Conservation (phyloP, 1,140 invertebrate genomes). For the Capitella teleta region DNA sequence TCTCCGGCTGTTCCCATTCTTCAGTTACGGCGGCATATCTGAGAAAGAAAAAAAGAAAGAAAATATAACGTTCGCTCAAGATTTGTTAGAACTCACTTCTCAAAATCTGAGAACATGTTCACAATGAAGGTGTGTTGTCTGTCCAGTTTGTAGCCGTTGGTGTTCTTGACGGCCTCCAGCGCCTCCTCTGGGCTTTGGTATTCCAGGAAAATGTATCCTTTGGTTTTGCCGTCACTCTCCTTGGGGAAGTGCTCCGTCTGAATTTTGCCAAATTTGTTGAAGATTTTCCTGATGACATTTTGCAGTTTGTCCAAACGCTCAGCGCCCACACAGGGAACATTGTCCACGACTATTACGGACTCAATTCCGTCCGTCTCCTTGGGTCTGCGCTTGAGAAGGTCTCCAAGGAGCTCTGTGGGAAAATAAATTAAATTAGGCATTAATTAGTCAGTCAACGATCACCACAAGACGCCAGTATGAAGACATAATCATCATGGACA, state of each 20-base stretch:
- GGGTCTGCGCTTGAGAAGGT: constrained; percentile 74
- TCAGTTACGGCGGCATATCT: constrained; percentile 83
- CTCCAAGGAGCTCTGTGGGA: constrained; percentile 70
- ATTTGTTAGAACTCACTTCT: constrained; percentile 54
- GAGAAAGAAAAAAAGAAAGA: not conserved
- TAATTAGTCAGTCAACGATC: not conserved
- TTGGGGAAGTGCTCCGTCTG: constrained; percentile 82
- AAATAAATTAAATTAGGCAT: not conserved
- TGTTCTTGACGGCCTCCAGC: constrained; percentile 69
- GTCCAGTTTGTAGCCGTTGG: constrained; percentile 91
- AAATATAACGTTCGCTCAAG: not conserved
- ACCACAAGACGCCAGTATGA: not conserved
- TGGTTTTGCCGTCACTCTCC: constrained; percentile 69
- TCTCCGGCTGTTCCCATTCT: constrained; percentile 78
- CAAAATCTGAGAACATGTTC: constrained; percentile 92
- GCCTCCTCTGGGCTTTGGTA: constrained; percentile 71
- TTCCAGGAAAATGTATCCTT: constrained; percentile 91
- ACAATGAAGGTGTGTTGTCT: constrained; percentile 91
- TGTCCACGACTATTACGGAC: constrained; percentile 90
- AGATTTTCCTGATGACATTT: constrained; percentile 83
- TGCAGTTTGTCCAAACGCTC: constrained; percentile 85
- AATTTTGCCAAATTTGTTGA: constrained; percentile 79
- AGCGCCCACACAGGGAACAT: constrained; percentile 84
- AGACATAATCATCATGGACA: not conserved
- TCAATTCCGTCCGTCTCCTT: constrained; percentile 91